A percentile compares a stretch with the other conserved stretches of the same genome.
These are phyloP conservation scores for Glareola pratincola DNA, from an alignment of 2,113 vertebrate species.

Conservation along the genomic window DNA sequence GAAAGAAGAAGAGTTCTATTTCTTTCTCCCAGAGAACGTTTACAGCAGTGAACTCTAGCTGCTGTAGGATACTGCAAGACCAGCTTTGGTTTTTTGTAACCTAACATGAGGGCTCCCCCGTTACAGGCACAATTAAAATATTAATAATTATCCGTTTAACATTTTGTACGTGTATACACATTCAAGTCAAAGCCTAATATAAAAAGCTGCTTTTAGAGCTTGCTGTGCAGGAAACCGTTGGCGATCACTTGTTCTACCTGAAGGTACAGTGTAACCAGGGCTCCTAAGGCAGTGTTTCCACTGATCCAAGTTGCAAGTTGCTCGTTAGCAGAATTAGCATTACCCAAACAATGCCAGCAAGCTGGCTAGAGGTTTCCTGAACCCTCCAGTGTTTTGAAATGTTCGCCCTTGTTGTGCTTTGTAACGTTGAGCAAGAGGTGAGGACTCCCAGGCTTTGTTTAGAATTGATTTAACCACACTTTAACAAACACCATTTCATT, in stretches of 20 bases:
- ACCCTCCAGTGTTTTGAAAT: neutral
- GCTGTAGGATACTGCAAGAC: neutral
- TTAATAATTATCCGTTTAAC: neutral
- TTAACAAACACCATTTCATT: neutral
- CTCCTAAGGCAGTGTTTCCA: neutral
- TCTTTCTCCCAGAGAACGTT: neutral
- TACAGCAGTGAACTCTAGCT: neutral
- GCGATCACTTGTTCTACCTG: neutral
- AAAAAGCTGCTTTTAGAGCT: neutral
- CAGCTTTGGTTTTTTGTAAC: neutral
- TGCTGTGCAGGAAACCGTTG: neutral
- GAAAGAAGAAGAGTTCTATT: neutral
- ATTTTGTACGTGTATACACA: neutral
- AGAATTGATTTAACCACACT: neutral
- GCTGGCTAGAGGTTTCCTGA: neutral
- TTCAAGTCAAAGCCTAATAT: neutral
- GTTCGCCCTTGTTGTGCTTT: neutral
- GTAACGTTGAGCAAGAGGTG: neutral
- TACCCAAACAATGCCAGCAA: neutral
- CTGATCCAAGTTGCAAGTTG: too few relatives aligned
- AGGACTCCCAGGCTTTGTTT: neutral
- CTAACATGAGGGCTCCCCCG: neutral
- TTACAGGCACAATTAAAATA: neutral
- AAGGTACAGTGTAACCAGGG: neutral
- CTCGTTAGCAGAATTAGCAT: neutral